Percentiles rank a stretch among this genome's conserved stretches.
phyloP scores from a whole-genome alignment of 2,797 vertebrate genomes.

The Pseudotriccus pelzelni region DNA sequence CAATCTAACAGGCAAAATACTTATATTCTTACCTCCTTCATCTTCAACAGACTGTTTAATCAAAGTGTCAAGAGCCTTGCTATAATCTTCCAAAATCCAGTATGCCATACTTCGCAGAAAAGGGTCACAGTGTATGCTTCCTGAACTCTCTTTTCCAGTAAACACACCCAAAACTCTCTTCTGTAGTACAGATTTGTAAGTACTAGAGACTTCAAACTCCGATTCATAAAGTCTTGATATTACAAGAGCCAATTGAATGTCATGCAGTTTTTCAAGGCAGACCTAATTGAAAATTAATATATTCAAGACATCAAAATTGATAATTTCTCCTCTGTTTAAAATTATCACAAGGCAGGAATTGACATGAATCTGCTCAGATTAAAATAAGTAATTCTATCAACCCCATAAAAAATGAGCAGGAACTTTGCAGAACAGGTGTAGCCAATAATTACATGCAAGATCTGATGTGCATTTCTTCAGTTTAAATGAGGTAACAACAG shows the following conservation, averaged over 20 bases:
- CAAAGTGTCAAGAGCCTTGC: slow-evolving; percentile 90
- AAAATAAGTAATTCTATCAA: background rate
- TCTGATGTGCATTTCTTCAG: background rate
- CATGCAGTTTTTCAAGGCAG: slow-evolving; percentile 95
- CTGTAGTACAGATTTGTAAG: slow-evolving; percentile 91
- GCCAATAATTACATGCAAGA: background rate
- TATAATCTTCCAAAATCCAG: slow-evolving; percentile 96
- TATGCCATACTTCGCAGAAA: slow-evolving; percentile 95
- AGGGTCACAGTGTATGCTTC: slow-evolving; percentile 83
- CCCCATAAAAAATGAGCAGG: background rate
- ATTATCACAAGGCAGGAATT: background rate
- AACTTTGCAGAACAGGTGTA: background rate
- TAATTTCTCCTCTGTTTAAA: background rate
- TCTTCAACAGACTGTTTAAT: slow-evolving; percentile 83
- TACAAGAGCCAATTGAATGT: slow-evolving; percentile 93
- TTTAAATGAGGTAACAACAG: background rate
- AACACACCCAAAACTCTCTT: slow-evolving; percentile 87
- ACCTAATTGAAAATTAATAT: slow-evolving; percentile 78
- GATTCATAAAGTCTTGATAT: slow-evolving; percentile 94
- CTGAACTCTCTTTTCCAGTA: slow-evolving; percentile 73
- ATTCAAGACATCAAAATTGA: background rate
- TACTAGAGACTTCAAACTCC: slow-evolving; percentile 90
- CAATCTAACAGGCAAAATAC: background rate
- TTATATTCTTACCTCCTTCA: slow-evolving; percentile 66
- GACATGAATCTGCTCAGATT: background rate